Conservation (phyloP, 1,140 invertebrate genomes). For the Macrotrachela quadricornifera region DNA sequence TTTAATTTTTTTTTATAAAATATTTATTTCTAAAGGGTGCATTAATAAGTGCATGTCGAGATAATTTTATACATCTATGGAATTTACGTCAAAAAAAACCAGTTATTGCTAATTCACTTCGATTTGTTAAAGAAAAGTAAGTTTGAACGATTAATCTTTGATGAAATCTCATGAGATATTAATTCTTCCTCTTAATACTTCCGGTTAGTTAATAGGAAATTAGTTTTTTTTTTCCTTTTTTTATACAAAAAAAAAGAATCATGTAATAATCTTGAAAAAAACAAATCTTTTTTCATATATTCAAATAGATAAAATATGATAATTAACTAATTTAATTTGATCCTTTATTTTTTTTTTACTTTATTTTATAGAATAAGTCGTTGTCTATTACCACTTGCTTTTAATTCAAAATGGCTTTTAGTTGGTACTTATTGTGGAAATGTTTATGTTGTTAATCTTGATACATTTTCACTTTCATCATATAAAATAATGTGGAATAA, state of each 20-base stretch:
- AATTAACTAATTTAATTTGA: too few species aligned
- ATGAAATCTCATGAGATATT: too few species aligned
- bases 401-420: slow-evolving; percentile 94
- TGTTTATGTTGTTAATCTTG: slow-evolving; percentile 86
- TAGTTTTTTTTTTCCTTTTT: too few species aligned
- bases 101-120: slow-evolving; percentile 77
- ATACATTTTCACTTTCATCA: slow-evolving; percentile 78
- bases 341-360: not conserved
- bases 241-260: too few species aligned
- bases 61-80: slow-evolving; percentile 88
- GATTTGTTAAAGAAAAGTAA: slow-evolving; percentile 85
- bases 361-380: slow-evolving; percentile 31
- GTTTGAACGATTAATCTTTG: not conserved
- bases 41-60: slow-evolving; percentile 70
- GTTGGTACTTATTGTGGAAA: slow-evolving; percentile 92
- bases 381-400: slow-evolving; percentile 52
- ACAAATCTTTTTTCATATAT: too few species aligned
- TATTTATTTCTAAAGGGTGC: slow-evolving; percentile 40
- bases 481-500: slow-evolving; percentile 99
- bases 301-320: too few species aligned
- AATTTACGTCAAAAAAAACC: slow-evolving; percentile 78
- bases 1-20: not conserved
- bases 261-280: too few species aligned
- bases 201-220: too few species aligned
- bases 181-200: too few species aligned